These are phyloP conservation scores for Tringa solitaria DNA, from an alignment of 2,113 vertebrate species.

Conservation along the genomic window DNA sequence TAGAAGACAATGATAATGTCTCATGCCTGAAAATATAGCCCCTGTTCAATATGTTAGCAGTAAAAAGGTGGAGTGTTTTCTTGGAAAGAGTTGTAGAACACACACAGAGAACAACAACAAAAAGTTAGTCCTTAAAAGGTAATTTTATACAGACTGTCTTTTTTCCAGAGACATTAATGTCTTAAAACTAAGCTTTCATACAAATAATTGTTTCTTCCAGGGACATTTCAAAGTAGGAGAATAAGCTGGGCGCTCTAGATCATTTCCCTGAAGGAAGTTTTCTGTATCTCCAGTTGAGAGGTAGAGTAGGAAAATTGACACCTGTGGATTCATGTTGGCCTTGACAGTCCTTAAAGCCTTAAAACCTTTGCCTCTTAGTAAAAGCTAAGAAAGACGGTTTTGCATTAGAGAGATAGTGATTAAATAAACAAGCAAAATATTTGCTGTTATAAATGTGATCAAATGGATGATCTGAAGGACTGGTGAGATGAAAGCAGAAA, in stretches of 20 bases:
- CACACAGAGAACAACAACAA: neutral
- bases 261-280: neutral
- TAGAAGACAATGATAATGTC: neutral
- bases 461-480: neutral
- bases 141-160: neutral
- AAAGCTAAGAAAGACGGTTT: neutral
- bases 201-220: neutral
- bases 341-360: neutral
- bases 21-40: neutral
- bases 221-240: neutral
- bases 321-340: neutral
- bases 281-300: neutral
- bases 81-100: neutral
- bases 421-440: neutral
- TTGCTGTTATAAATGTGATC: neutral
- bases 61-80: neutral
- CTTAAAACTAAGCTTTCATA: neutral
- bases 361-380: neutral
- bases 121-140: neutral
- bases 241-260: neutral
- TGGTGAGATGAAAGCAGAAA: neutral
- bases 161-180: neutral
- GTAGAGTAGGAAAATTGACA: neutral
- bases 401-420: neutral
- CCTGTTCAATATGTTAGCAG: neutral